Evolutionary conservation across 2,888 invertebrate species (phyloP).

Genomic region (Ptychoptera contaminata): DNA sequence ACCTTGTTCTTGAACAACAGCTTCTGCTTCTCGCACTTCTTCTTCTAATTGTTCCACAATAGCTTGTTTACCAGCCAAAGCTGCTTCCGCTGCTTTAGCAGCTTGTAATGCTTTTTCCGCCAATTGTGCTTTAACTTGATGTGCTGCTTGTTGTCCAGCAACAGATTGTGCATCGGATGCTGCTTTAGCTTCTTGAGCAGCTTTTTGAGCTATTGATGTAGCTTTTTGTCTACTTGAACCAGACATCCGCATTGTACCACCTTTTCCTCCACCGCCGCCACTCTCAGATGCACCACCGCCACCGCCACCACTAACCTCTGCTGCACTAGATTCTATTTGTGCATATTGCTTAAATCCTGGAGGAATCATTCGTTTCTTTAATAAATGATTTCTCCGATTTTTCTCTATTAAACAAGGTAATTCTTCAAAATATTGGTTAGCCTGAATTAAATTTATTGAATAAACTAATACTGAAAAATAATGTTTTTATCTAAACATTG

Average conservation of each 20-base stretch:
- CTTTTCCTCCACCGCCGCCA: too few relatives aligned
- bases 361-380: slow-evolving; percentile 9
- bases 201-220: slow-evolving; percentile 51
- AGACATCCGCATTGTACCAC: too few relatives aligned
- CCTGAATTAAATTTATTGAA: too few relatives aligned
- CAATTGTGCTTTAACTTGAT: slow-evolving; percentile 52
- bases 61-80: slow-evolving; percentile 50
- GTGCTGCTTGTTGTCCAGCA: slow-evolving; percentile 51
- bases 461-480: too few relatives aligned
- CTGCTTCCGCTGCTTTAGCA: slow-evolving; percentile 55
- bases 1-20: slow-evolving; percentile 43
- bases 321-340: neutral
- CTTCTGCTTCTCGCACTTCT: slow-evolving; percentile 50
- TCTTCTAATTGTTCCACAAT: slow-evolving; percentile 51
- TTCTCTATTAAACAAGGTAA: too few relatives aligned
- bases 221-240: slow-evolving; percentile 31
- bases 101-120: slow-evolving; percentile 56
- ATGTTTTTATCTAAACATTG: too few relatives aligned
- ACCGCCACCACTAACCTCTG: slow-evolving; percentile 3
- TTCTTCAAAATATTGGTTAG: too few relatives aligned
- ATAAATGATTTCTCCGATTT: slow-evolving; percentile 1
- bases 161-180: slow-evolving; percentile 56
- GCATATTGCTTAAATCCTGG: slow-evolving; percentile 4
- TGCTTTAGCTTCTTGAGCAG: slow-evolving; percentile 57
- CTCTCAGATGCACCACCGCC: neutral